These are phyloP conservation scores for Cinclus cinclus DNA, from an alignment of 2,113 vertebrate species.

Conservation along the genomic window DNA sequence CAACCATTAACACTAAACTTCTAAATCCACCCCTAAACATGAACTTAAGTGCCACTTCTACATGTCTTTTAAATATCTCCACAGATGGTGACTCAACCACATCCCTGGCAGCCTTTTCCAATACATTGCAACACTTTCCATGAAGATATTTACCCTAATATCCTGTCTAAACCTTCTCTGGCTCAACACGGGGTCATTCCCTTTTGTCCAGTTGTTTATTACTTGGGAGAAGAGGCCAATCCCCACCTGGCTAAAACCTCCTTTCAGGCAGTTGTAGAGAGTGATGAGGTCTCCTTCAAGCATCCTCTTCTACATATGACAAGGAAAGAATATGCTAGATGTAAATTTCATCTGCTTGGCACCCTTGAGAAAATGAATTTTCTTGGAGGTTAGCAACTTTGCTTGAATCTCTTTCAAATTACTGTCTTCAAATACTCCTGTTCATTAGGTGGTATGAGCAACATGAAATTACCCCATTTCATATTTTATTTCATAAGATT, in stretches of 20 bases:
- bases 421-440: background rate
- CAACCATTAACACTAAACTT: background rate
- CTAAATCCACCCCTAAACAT: background rate
- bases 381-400: background rate
- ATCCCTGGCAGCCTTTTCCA: background rate
- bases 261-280: background rate
- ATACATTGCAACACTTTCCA: background rate
- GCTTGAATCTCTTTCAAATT: background rate
- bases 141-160: background rate
- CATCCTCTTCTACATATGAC: background rate
- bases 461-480: background rate
- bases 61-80: background rate
- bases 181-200: background rate
- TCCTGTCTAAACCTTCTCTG: background rate
- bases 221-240: background rate
- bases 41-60: background rate
- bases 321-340: background rate
- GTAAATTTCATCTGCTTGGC: background rate
- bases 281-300: background rate
- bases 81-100: no score
- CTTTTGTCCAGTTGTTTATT: background rate
- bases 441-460: background rate
- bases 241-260: background rate
- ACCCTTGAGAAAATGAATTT: background rate
- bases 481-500: background rate